phyloP scores from a whole-genome alignment of 2,888 invertebrate genomes.

The Cyrtodaria siliqua region DNA sequence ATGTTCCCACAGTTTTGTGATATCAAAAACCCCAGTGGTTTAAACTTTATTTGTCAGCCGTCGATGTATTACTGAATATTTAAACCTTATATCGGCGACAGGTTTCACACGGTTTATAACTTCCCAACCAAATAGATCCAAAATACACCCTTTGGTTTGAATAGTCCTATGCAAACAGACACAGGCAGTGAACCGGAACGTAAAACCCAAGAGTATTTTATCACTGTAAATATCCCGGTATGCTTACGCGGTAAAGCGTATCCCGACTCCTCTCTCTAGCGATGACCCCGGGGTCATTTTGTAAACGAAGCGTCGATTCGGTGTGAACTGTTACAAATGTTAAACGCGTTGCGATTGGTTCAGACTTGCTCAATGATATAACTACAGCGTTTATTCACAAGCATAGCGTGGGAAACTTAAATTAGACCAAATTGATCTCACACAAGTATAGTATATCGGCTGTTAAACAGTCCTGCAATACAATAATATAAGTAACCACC shows the following conservation, averaged over 20 bases:
- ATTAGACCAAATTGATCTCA: conserved; percentile 33
- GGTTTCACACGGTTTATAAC: conserved; percentile 18
- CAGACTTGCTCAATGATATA: conserved; percentile 62
- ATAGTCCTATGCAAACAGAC: conserved; percentile 3
- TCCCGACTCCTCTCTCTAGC: conserved; percentile 27
- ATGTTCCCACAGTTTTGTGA: no score
- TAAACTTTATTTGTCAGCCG: no score
- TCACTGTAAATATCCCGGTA: conserved; percentile 40
- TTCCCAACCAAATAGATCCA: conserved; percentile 9
- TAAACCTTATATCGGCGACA: neutral
- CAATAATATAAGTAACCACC: no score
- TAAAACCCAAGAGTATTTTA: conserved; percentile 28
- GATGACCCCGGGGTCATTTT: conserved; percentile 52
- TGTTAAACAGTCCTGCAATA: no score
- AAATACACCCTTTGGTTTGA: conserved; percentile 10
- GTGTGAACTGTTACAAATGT: conserved; percentile 33
- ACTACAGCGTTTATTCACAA: conserved; percentile 72
- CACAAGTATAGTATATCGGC: conserved; percentile 1
- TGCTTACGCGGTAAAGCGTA: conserved; percentile 30
- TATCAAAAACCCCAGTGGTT: no score
- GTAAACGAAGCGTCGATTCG: conserved; percentile 49
- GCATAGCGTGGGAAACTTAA: conserved; percentile 70
- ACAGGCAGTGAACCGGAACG: conserved; percentile 13
- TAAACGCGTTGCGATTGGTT: conserved; percentile 59
- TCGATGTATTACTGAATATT: no score